These are phyloP conservation scores for Clostera curtula DNA, from an alignment of 2,888 invertebrate genomes.

Conservation along the genomic window DNA sequence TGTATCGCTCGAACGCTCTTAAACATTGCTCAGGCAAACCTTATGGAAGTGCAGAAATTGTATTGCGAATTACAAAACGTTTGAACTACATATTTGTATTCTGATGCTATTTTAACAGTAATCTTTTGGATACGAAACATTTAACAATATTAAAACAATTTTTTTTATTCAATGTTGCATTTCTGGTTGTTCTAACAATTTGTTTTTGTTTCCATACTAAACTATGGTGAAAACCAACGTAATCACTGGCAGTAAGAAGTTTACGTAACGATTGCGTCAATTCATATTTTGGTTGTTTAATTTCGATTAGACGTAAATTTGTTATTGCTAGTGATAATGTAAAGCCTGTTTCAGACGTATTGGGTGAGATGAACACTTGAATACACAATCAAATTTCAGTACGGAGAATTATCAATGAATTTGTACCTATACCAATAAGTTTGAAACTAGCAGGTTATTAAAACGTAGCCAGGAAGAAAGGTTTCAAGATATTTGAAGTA, in stretches of 20 bases:
- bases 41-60: no score
- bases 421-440: slow-evolving; percentile 1
- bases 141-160: no score
- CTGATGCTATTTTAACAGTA: no score
- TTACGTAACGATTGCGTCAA: neutral
- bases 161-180: no score
- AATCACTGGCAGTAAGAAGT: slow-evolving; percentile 7
- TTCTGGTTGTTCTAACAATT: neutral
- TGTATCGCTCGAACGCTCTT: no score
- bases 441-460: slow-evolving; percentile 11
- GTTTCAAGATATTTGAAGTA: neutral
- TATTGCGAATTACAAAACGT: no score
- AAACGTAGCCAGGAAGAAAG: slow-evolving; percentile 16
- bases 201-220: neutral
- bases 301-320: slow-evolving; percentile 4
- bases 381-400: slow-evolving; percentile 6
- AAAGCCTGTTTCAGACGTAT: slow-evolving; percentile 10
- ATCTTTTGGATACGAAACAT: no score
- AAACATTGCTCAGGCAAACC: no score
- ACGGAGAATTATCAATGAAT: neutral
- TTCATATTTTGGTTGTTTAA: neutral
- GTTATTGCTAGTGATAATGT: slow-evolving; percentile 16
- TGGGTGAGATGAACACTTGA: slow-evolving; percentile 3
- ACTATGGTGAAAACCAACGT: slow-evolving; percentile 2
- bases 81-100: no score